Conservation (phyloP, 2,113 vertebrate species). For the Daphoenositta chrysoptera region DNA sequence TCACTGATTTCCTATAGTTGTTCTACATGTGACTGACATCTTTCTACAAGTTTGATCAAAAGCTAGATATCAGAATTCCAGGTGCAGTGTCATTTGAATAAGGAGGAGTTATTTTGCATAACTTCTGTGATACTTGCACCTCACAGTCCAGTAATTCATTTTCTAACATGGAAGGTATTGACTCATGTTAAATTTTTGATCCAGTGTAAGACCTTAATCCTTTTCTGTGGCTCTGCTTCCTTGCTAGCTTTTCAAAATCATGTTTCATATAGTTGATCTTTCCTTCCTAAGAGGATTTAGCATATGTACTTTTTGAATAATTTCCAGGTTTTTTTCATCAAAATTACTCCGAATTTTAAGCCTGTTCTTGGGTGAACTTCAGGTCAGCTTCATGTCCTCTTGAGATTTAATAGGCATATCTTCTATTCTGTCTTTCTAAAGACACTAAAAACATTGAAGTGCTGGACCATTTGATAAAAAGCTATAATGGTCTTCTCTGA, state of each 20-base stretch:
- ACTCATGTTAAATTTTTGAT: neutral
- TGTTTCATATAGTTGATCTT: neutral
- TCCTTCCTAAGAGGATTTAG: neutral
- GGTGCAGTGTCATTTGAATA: neutral
- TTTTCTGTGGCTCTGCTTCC: neutral
- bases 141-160: neutral
- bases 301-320: neutral
- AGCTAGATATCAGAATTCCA: neutral
- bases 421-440: neutral
- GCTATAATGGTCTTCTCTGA: neutral
- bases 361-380: neutral
- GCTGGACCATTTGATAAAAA: neutral
- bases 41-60: neutral
- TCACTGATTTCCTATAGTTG: neutral
- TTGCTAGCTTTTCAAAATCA: neutral
- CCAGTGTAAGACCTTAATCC: neutral
- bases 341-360: neutral
- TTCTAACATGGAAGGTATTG: neutral
- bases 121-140: neutral
- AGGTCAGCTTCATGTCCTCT: neutral
- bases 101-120: neutral
- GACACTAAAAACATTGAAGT: neutral
- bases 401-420: neutral
- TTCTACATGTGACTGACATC: fast-evolving
- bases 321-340: neutral